Percentiles rank a stretch among this genome's conserved stretches.
Conservation (phyloP, 1,140 invertebrate species). For the Lordiphosa collinella region DNA sequence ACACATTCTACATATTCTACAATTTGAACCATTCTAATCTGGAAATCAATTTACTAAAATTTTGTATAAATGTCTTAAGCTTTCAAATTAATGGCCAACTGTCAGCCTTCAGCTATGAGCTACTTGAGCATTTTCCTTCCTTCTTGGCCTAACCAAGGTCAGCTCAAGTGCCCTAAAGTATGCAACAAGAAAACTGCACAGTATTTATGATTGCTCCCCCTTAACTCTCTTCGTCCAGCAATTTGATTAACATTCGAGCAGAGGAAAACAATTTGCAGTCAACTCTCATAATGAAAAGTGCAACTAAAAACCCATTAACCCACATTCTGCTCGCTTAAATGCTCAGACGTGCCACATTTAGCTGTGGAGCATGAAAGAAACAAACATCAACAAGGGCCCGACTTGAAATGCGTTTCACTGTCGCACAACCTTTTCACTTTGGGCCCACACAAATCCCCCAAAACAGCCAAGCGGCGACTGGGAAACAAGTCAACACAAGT, state of each 20-base stretch:
- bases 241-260: conserved; percentile 55
- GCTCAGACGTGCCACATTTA: conserved; percentile 48
- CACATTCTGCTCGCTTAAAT: conserved; percentile 69
- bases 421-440: conserved; percentile 40
- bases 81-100: neutral
- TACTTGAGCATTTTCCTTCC: neutral
- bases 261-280: conserved; percentile 36
- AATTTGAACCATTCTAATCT: too few species aligned
- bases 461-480: conserved; percentile 51
- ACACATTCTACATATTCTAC: too few species aligned
- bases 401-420: conserved; percentile 64
- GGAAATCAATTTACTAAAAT: too few species aligned
- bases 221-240: conserved; percentile 1
- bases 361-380: conserved; percentile 17
- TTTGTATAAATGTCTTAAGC: too few species aligned
- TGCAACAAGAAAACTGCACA: neutral
- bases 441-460: conserved; percentile 37
- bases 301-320: conserved; percentile 76
- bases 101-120: neutral
- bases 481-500: conserved; percentile 59
- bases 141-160: neutral
- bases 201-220: neutral
- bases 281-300: conserved; percentile 55
- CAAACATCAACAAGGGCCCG: conserved; percentile 40
- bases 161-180: neutral